Base-by-base conservation (phyloP, 2,888 invertebrate species). In the Tetheella fluctuosa region DNA sequence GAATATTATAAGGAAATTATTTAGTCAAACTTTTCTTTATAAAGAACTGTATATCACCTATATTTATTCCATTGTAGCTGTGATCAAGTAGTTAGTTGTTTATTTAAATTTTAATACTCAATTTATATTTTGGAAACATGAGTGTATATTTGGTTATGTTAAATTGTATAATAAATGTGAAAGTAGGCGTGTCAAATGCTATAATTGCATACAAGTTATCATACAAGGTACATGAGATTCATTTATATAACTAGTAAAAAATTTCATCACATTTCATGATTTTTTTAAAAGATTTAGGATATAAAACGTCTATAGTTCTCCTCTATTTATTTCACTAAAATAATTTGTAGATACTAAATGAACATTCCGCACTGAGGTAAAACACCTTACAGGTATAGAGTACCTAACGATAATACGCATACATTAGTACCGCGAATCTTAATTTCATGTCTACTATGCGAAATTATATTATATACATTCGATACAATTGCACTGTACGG, bases 21-120 rank as follows among this genome's bases (percentile, higher is more conserved):
- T 8, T 37, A 37, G n/a, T 37, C 10, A 20, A 2, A 10, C 2
- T 20, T 8, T 48, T 48, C 48, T 48, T 48, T 48, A 42, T 10
- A 48, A 20, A 48, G 42, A 42, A 42, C 17, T 42, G n/a, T 39
- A 37, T 3, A 7, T 42, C 42, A 1, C 8, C 20, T 1, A 48
- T 17, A 17, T 42, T n/a, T 63, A 69, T 71, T 76, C 69, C 74
- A 69, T 60, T 65, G 39, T 64, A 71, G 62, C 73, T 77, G 75
- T 78, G 75, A 77, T 75, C 55, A 54, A 61, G 58, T 59, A 23
- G 15, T 52, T 17, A 52, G 34, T 34, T 58, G 34, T 34, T 42
- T 15, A 42, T 42, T 42, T 48, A n/a, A 10, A 20, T 20, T 48
- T 15, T 48, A 48, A 48, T 48, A 48, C 48, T 48, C 48, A 48